Conservation (phyloP, 2,888 invertebrate species). For the Cryptocheilus praepositus region DNA sequence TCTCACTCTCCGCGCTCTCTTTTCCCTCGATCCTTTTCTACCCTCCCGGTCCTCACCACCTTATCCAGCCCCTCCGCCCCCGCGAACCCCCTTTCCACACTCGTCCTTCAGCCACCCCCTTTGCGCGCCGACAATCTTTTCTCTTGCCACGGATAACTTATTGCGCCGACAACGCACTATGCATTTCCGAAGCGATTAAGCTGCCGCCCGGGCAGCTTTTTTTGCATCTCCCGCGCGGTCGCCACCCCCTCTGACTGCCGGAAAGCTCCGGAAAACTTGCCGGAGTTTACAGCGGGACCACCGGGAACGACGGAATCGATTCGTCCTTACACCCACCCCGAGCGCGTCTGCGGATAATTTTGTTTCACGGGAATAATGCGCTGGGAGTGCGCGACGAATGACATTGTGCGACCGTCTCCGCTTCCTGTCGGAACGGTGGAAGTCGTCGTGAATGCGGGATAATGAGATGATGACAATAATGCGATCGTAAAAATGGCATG, state of each 20-base stretch:
- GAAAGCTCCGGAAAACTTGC: slow-evolving; percentile 41
- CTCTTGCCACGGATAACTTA: slow-evolving; percentile 59
- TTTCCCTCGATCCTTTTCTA: not conserved
- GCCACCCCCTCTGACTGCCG: slow-evolving; percentile 13
- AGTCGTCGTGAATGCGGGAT: too few relatives aligned
- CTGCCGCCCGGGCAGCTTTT: slow-evolving; percentile 38
- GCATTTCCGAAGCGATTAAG: slow-evolving; percentile 65
- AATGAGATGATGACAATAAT: too few relatives aligned
- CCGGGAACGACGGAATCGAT: slow-evolving; percentile 22
- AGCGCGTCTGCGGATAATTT: slow-evolving; percentile 2
- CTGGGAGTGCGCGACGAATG: not conserved
- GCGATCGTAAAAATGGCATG: too few relatives aligned
- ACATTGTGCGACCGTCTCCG: not conserved
- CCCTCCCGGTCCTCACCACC: slow-evolving; percentile 10
- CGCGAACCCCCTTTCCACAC: slow-evolving; percentile 28
- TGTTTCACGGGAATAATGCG: slow-evolving; percentile 20
- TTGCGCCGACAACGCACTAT: slow-evolving; percentile 60
- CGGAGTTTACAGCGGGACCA: slow-evolving; percentile 25
- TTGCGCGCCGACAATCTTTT: slow-evolving; percentile 49
- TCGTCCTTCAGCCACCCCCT: slow-evolving; percentile 17
- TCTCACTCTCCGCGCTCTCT: too few relatives aligned
- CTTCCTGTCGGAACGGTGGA: too few relatives aligned
- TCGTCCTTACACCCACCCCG: slow-evolving; percentile 22
- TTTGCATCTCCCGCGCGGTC: slow-evolving; percentile 29
- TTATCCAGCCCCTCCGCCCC: slow-evolving; percentile 27